These are phyloP conservation scores for Synanthedon vespiformis DNA, from an alignment of 2,888 invertebrate species.

Conservation along the genomic window DNA sequence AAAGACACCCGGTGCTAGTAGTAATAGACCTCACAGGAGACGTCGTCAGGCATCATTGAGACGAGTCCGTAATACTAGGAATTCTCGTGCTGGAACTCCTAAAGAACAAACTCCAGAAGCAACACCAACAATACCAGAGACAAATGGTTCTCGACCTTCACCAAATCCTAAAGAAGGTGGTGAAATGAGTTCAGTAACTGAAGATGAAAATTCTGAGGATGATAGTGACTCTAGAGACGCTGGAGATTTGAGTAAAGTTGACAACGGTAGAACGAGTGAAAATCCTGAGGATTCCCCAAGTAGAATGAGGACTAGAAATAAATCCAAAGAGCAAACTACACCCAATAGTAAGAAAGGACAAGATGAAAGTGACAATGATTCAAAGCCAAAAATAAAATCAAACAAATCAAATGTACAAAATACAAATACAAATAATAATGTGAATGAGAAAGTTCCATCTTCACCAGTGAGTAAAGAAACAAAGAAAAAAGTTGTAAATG, in stretches of 20 bases:
- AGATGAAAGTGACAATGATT: constrained; percentile 63
- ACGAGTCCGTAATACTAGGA: constrained; percentile 88
- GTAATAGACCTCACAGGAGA: constrained; percentile 93
- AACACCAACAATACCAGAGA: constrained; percentile 60
- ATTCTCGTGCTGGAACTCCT: constrained; percentile 83
- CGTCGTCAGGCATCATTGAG: constrained; percentile 88
- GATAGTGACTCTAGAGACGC: constrained; percentile 94
- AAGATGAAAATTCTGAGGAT: constrained; percentile 94
- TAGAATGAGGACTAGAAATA: constrained; percentile 89
- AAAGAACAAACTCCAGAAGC: constrained; percentile 79
- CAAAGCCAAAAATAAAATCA: constrained; percentile 45
- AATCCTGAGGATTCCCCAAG: constrained; percentile 87
- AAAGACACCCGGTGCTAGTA: constrained; percentile 97
- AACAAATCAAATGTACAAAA: constrained; percentile 43
- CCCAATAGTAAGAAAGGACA: constrained; percentile 58
- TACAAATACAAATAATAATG: constrained; percentile 46
- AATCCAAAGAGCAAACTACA: constrained; percentile 80
- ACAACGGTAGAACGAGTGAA: constrained; percentile 78
- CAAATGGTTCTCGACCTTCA: constrained; percentile 71
- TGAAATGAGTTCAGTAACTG: constrained; percentile 84
- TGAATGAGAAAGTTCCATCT: constrained; percentile 44
- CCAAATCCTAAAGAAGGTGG: constrained; percentile 77
- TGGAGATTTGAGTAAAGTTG: constrained; percentile 83
- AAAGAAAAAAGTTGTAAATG: constrained; percentile 59
- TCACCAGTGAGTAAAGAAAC: constrained; percentile 51